These are phyloP conservation scores for Rhinogobio ventralis DNA, from an alignment of 2,797 vertebrate genomes.

Conservation along the genomic window DNA sequence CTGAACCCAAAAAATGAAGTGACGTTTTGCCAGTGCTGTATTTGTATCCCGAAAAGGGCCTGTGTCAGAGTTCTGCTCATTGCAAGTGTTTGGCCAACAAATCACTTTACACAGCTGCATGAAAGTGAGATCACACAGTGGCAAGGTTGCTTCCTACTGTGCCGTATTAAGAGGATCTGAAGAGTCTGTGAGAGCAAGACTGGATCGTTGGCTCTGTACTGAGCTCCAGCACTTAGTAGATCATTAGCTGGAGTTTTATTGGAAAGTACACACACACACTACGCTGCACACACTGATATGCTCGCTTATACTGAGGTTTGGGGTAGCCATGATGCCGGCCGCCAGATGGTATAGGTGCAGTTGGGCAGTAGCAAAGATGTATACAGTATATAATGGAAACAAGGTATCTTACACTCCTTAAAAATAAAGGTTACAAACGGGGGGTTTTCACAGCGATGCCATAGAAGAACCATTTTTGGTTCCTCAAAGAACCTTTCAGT, in stretches of 20 bases:
- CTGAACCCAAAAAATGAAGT: constrained; percentile 69
- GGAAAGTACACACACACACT: constrained; percentile 45
- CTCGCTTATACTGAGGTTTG: constrained; percentile 18
- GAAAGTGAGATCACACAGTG: constrained; percentile 75
- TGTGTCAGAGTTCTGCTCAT: constrained; percentile 64
- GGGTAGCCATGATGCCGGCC: not conserved
- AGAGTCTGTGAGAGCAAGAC: constrained; percentile 62
- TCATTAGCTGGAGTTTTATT: constrained; percentile 54
- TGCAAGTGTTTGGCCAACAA: constrained; percentile 72
- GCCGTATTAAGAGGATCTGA: constrained; percentile 73
- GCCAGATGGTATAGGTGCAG: constrained; percentile 46
- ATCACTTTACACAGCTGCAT: constrained; percentile 67
- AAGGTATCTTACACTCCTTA: not conserved
- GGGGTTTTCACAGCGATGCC: not conserved
- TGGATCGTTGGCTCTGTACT: constrained; percentile 55
- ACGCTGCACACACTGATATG: constrained; percentile 30
- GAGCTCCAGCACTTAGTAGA: constrained; percentile 54
- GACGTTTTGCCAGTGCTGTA: constrained; percentile 66
- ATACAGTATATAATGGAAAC: not conserved
- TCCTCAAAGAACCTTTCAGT: not conserved
- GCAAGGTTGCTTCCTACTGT: constrained; percentile 72
- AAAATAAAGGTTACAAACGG: not conserved
- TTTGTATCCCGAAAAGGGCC: constrained; percentile 61
- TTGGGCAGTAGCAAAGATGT: not conserved
- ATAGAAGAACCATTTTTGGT: not conserved